phyloP scores from a whole-genome alignment of 1,140 invertebrate genomes.

The Drosophila athabasca region DNA sequence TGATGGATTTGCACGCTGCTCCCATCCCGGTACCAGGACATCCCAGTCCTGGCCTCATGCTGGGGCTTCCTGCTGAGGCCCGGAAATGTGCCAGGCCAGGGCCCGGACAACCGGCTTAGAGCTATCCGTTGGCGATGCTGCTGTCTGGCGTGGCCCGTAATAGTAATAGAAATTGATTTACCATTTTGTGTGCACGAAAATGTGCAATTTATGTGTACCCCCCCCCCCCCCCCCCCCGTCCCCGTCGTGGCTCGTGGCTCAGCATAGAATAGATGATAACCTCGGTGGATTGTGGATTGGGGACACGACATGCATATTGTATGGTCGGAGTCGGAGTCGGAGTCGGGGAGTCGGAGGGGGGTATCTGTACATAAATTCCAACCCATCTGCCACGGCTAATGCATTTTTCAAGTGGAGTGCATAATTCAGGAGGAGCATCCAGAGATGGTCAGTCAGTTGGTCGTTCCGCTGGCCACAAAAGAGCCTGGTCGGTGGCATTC shows the following conservation, averaged over 20 bases:
- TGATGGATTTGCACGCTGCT: conserved; percentile 66
- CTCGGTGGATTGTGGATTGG: conserved; percentile 44
- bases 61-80: conserved; percentile 18
- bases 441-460: conserved; percentile 58
- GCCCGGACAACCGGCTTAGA: conserved; percentile 65
- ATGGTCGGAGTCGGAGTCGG: background rate
- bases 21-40: too few relatives aligned
- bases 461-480: conserved; percentile 31
- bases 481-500: conserved; percentile 14
- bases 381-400: conserved; percentile 49
- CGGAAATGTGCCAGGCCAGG: conserved; percentile 68
- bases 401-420: conserved; percentile 71
- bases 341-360: too few relatives aligned
- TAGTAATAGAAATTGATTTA: conserved; percentile 80
- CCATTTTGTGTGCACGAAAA: conserved; percentile 74
- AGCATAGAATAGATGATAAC: conserved; percentile 52
- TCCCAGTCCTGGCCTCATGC: conserved; percentile 17
- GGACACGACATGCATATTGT: conserved; percentile 31
- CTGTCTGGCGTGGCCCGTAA: conserved; percentile 32
- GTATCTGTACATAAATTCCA: conserved; percentile 40
- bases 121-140: conserved; percentile 22
- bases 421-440: conserved; percentile 62
- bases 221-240: conserved; percentile 13
- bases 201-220: conserved; percentile 73
- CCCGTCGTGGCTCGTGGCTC: conserved; percentile 17